phyloP scores from a whole-genome alignment of 1,140 invertebrate species.

The Drosophila sucinea region DNA sequence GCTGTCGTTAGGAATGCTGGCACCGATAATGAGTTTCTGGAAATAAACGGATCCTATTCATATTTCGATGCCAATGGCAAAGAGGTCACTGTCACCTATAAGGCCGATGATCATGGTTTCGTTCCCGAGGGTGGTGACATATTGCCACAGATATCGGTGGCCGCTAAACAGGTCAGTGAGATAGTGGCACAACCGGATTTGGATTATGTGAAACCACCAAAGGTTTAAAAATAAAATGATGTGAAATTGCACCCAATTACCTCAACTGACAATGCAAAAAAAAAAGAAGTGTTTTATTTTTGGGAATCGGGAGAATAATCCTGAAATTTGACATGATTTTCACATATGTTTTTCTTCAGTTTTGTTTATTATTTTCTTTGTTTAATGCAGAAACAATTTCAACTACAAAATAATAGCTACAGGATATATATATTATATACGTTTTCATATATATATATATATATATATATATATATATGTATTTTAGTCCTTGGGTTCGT shows the following conservation, averaged over 20 bases:
- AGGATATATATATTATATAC: constrained; percentile 35
- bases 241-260: constrained; percentile 13
- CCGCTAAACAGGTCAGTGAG: constrained; percentile 69
- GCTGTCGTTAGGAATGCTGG: constrained; percentile 67
- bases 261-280: not conserved
- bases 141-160: constrained; percentile 54
- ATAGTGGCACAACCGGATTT: constrained; percentile 37
- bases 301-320: not conserved
- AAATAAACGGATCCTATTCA: constrained; percentile 72
- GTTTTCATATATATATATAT: not conserved
- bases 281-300: constrained; percentile 1
- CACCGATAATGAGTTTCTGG: constrained; percentile 61
- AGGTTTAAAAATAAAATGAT: constrained; percentile 30
- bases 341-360: not conserved
- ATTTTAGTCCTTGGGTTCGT: constrained; percentile 44
- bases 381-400: constrained; percentile 78
- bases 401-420: constrained; percentile 71
- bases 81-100: constrained; percentile 72
- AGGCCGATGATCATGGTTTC: constrained; percentile 75
- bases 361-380: constrained; percentile 48
- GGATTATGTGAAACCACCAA: constrained; percentile 60
- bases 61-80: constrained; percentile 73
- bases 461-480: constrained; percentile 2
- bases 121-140: constrained; percentile 74
- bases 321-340: not conserved